These are phyloP conservation scores for Sebastes iracundus DNA, from an alignment of 2,797 vertebrate species.

Conservation along the genomic window DNA sequence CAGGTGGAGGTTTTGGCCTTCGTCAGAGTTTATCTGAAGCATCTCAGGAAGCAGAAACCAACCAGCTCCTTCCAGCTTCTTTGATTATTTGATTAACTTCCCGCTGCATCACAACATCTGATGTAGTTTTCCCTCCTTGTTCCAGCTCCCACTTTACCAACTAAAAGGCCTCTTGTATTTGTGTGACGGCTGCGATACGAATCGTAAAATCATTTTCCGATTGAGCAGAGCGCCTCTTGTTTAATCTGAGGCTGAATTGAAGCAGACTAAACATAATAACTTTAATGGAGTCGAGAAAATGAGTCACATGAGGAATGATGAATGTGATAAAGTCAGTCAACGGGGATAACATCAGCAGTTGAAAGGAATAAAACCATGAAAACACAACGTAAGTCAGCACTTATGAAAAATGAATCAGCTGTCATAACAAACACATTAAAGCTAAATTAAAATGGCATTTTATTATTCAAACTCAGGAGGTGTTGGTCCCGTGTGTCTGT, in stretches of 20 bases:
- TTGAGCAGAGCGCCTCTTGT: conserved; percentile 30
- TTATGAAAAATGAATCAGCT: conserved; percentile 2
- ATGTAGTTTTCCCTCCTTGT: not conserved
- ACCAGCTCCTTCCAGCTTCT: conserved; percentile 17
- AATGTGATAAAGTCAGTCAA: conserved; percentile 20
- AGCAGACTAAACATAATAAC: conserved; percentile 54
- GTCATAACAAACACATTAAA: not conserved
- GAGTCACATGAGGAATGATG: conserved; percentile 23
- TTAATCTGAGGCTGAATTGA: conserved; percentile 32
- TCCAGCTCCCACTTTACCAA: conserved; percentile 12
- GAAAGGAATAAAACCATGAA: conserved; percentile 9
- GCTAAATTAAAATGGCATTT: too few relatives aligned
- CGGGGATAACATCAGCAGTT: conserved; percentile 18
- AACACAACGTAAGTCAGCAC: not conserved
- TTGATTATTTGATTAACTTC: conserved; percentile 51
- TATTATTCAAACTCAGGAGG: too few relatives aligned
- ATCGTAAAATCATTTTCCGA: conserved; percentile 36
- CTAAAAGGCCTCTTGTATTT: conserved; percentile 4
- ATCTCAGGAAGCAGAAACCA: conserved; percentile 44
- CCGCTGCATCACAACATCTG: conserved; percentile 20
- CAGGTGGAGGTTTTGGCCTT: conserved; percentile 46
- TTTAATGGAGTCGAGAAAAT: conserved; percentile 34
- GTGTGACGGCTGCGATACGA: not conserved
- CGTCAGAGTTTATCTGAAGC: conserved; percentile 26
- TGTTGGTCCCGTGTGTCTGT: not conserved